A percentile compares a stretch with the other conserved stretches of the same genome.
Conservation (phyloP, 2,113 vertebrate species). For the Neofelis nebulosa region DNA sequence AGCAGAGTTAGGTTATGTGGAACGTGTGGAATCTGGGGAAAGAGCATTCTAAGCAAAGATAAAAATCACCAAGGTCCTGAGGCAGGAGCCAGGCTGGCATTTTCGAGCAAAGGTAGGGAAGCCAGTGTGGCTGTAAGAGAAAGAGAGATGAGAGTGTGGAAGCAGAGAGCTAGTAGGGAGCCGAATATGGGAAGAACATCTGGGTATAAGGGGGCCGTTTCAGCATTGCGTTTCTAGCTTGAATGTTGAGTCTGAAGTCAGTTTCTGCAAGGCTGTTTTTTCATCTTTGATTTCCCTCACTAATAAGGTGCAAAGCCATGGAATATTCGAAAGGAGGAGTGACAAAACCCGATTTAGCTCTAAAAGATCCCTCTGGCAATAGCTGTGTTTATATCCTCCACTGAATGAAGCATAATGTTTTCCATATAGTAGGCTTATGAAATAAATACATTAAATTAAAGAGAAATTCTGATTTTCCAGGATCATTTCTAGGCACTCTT, state of each 20-base stretch:
- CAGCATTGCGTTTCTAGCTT: background rate
- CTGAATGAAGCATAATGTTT: background rate
- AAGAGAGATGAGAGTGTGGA: accelerated
- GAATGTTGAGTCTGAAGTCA: background rate
- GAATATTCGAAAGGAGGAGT: background rate
- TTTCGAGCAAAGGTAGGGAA: background rate
- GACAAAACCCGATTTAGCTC: background rate
- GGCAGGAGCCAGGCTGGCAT: background rate
- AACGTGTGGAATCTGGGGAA: background rate
- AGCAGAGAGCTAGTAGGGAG: no score
- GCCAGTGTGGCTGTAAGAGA: background rate
- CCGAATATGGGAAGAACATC: accelerated
- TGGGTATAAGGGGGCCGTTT: background rate
- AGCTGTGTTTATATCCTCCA: background rate
- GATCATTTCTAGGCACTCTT: background rate
- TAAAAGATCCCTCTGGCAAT: background rate
- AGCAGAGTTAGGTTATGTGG: background rate
- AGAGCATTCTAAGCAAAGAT: background rate
- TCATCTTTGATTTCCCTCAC: background rate
- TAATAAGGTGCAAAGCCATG: background rate
- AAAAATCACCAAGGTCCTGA: background rate
- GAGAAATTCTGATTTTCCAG: background rate
- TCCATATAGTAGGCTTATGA: background rate
- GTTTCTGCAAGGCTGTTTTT: background rate
- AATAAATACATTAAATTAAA: background rate